Percentiles rank a stretch among this genome's conserved stretches.
Evolutionary conservation across 2,113 vertebrate species (phyloP).

Genomic region (Ibidorhyncha struthersii): DNA sequence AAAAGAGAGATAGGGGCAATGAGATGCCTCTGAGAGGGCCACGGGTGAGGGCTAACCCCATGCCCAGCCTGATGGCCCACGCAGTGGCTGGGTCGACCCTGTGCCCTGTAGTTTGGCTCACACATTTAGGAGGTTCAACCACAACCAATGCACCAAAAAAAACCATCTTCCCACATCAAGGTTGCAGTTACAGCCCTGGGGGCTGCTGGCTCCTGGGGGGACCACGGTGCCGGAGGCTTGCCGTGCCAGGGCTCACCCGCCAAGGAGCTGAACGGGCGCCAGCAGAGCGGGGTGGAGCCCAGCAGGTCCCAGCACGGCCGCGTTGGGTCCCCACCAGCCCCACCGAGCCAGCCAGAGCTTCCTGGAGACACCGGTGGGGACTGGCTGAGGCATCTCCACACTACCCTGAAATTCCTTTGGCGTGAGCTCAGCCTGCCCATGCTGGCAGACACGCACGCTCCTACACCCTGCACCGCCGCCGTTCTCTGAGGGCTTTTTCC

Average conservation of each 20-base stretch:
- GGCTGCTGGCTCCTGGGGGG: neutral
- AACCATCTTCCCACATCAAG: fast-evolving
- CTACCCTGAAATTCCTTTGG: neutral
- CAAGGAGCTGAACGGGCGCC: neutral
- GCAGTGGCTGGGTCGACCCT: fast-evolving
- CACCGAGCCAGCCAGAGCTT: neutral
- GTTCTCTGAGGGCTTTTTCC: neutral
- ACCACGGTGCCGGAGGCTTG: neutral
- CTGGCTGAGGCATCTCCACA: neutral
- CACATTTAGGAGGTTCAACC: neutral
- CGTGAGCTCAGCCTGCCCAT: neutral
- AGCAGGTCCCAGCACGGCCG: neutral
- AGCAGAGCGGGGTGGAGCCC: neutral
- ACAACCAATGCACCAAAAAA: neutral
- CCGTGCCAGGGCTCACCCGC: neutral
- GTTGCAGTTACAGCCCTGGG: neutral
- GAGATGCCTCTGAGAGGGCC: neutral
- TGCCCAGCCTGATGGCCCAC: neutral
- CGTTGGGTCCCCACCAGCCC: neutral
- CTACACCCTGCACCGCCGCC: neutral
- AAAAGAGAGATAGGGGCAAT: neutral
- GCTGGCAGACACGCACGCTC: neutral
- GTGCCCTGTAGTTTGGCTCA: neutral
- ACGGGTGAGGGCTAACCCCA: neutral
- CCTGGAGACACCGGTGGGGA: neutral